A percentile compares a stretch with the other conserved stretches of the same genome.
phyloP scores from a whole-genome alignment of 2,888 invertebrate species.

The Gortyna flavago region DNA sequence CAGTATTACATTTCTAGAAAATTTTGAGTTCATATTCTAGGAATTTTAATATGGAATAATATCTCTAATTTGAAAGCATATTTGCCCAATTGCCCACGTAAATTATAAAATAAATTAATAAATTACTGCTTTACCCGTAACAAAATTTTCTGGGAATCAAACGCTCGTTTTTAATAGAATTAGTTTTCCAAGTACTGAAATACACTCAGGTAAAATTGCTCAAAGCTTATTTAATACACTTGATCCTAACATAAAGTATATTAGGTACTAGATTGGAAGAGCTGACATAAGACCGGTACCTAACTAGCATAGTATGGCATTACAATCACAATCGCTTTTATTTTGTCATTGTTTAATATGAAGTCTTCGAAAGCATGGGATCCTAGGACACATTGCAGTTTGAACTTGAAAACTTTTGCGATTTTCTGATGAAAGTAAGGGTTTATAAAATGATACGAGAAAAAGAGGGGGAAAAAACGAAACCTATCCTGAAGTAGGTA shows the following conservation, averaged over 20 bases:
- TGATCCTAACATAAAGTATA: neutral
- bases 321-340: neutral
- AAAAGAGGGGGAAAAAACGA: neutral
- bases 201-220: neutral
- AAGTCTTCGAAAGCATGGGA: neutral
- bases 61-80: slow-evolving; percentile 9
- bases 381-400: neutral
- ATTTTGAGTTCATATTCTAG: neutral
- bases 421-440: neutral
- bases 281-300: neutral
- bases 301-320: neutral
- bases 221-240: neutral
- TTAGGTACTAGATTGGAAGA: neutral
- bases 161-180: neutral
- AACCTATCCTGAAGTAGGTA: neutral
- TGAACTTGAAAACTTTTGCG: neutral
- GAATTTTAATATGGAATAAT: neutral
- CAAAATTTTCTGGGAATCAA: neutral
- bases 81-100: neutral
- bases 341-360: neutral
- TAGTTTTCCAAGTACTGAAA: neutral
- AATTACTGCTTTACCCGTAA: neutral
- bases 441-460: neutral
- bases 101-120: slow-evolving; percentile 19
- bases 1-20: neutral